Evolutionary conservation across 2,888 invertebrate species (phyloP).

Genomic region (Campaea margaritaria): DNA sequence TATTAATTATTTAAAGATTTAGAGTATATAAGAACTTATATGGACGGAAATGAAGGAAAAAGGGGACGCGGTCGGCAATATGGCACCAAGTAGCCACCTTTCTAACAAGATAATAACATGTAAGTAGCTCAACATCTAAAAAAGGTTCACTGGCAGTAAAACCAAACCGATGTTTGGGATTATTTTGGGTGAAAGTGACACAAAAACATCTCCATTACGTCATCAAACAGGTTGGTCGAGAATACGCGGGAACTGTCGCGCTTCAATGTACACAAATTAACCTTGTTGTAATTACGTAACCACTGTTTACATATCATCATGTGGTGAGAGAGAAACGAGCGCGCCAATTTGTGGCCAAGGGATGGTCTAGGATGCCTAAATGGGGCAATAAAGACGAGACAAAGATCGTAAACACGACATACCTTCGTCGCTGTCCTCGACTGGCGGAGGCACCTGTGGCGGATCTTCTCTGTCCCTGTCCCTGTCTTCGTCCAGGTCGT

Average conservation of each 20-base stretch:
- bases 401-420: constrained; percentile 72
- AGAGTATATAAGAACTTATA: too few relatives aligned
- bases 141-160: neutral
- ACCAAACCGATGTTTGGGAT: constrained; percentile 16
- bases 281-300: constrained; percentile 64
- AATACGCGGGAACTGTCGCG: constrained; percentile 71
- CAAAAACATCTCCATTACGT: constrained; percentile 67
- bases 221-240: constrained; percentile 59
- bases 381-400: constrained; percentile 62
- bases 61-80: neutral
- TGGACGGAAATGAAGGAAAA: too few relatives aligned
- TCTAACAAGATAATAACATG: neutral
- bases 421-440: constrained; percentile 87
- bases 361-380: constrained; percentile 44
- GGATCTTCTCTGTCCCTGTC: constrained; percentile 87
- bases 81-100: neutral
- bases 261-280: constrained; percentile 49
- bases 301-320: constrained; percentile 58
- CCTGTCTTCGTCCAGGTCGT: constrained; percentile 88
- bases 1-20: too few relatives aligned
- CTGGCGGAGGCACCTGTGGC: constrained; percentile 82
- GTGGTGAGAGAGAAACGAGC: constrained; percentile 36
- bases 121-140: constrained; percentile 2
- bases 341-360: constrained; percentile 2
- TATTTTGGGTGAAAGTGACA: constrained; percentile 68